These are phyloP conservation scores for Dallia pectoralis DNA, from an alignment of 2,797 vertebrate species.

Conservation along the genomic window DNA sequence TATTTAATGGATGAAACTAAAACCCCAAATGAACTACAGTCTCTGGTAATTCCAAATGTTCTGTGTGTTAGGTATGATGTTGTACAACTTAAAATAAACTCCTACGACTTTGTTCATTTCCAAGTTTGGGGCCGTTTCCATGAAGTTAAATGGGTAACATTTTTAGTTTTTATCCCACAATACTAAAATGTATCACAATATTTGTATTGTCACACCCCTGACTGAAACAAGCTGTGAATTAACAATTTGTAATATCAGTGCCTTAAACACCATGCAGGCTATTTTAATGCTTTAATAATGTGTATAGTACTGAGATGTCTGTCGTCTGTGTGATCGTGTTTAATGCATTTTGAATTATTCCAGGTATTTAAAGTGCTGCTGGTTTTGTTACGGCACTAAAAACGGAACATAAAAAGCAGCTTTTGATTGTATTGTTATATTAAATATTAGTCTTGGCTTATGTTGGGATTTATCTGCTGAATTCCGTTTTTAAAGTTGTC, in stretches of 20 bases:
- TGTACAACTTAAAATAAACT: too few species aligned
- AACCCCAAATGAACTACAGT: too few species aligned
- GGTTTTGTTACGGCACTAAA: slow-evolving; percentile 52
- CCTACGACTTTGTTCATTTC: too few species aligned
- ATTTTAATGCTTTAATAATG: slow-evolving; percentile 12
- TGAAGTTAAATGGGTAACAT: too few species aligned
- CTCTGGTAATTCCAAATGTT: too few species aligned
- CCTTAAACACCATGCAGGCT: neutral
- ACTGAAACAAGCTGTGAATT: slow-evolving; percentile 8
- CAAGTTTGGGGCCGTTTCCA: too few species aligned
- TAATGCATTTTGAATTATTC: slow-evolving; percentile 17
- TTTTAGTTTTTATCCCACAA: too few species aligned
- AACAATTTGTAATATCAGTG: neutral
- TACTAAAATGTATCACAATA: too few species aligned
- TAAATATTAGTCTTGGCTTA: slow-evolving; percentile 38
- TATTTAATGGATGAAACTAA: slow-evolving; percentile 11
- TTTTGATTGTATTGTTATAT: slow-evolving; percentile 16
- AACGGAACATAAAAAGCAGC: slow-evolving; percentile 10
- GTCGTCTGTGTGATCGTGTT: neutral
- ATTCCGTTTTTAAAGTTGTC: slow-evolving; percentile 6
- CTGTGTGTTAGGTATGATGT: too few species aligned
- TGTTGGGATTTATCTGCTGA: slow-evolving; percentile 28
- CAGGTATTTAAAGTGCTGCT: slow-evolving; percentile 42
- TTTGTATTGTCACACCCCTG: too few species aligned
- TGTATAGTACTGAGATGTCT: neutral